phyloP scores from a whole-genome alignment of 2,797 vertebrate genomes.

The Huso huso region DNA sequence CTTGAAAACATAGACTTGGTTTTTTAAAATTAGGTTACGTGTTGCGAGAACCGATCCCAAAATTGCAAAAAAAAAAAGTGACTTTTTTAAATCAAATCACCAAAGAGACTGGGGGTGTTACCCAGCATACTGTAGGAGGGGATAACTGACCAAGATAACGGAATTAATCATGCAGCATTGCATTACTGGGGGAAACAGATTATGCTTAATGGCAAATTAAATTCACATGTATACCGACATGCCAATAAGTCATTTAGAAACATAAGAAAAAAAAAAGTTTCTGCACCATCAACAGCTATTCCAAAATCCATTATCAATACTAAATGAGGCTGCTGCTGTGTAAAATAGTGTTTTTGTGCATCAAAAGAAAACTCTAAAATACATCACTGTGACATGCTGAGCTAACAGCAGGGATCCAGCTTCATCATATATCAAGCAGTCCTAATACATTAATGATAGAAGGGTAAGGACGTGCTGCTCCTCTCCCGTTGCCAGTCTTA shows the following conservation, averaged over 20 bases:
- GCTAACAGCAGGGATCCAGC: neutral
- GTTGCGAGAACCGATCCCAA: neutral
- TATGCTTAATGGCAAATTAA: constrained; percentile 28
- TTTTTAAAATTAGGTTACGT: neutral
- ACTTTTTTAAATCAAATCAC: no score
- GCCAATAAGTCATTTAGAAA: constrained; percentile 28
- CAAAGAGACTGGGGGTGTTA: no score
- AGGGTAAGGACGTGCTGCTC: neutral
- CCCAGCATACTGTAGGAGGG: neutral
- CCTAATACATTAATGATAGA: neutral
- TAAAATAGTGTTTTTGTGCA: constrained; percentile 10
- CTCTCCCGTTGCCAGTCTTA: no score
- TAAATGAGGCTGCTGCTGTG: constrained; percentile 18
- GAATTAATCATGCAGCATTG: constrained; percentile 13
- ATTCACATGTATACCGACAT: constrained; percentile 20
- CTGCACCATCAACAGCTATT: constrained; percentile 11
- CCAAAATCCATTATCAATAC: constrained; percentile 16
- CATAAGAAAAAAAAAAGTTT: constrained; percentile 16
- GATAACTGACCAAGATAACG: constrained; percentile 11
- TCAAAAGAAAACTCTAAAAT: neutral
- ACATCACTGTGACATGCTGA: neutral
- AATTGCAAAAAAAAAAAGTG: no score
- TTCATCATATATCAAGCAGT: neutral
- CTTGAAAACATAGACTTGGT: neutral
- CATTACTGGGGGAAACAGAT: constrained; percentile 20